These are phyloP conservation scores for Styela plicata DNA, from an alignment of 23 tunicate genomes.

Conservation along the genomic window DNA sequence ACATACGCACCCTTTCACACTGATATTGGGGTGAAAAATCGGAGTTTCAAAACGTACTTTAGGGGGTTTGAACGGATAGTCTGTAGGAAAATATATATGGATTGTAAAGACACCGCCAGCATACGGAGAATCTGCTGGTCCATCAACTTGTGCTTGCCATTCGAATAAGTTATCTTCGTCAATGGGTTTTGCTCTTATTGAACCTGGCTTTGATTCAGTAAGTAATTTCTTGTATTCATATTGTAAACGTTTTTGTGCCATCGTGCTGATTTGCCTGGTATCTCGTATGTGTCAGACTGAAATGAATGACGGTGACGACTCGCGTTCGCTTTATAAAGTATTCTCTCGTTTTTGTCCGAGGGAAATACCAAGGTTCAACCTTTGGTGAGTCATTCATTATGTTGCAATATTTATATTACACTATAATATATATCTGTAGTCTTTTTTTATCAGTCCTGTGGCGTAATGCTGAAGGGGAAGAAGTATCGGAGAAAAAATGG, in stretches of 20 bases:
- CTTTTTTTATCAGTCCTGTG: no score
- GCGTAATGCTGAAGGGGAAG: no score
- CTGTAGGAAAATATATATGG: conserved; percentile 23
- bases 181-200: not conserved
- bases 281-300: no score
- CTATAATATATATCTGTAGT: no score
- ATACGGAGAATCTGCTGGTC: conserved; percentile 38
- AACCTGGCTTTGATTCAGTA: not conserved
- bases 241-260: not conserved
- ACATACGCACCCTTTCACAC: conserved; percentile 28
- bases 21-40: conserved; percentile 50
- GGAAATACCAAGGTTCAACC: no score
- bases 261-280: no score
- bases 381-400: no score
- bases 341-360: no score
- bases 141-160: conserved; percentile 30
- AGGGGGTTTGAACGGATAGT: conserved; percentile 54
- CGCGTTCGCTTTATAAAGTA: no score
- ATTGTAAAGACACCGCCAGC: conserved; percentile 23
- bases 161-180: conserved; percentile 30
- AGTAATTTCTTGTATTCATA: not conserved
- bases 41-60: conserved; percentile 26
- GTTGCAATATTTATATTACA: no score
- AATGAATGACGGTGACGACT: no score
- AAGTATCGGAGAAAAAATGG: no score